A percentile compares a stretch with the other conserved stretches of the same genome.
Conservation (phyloP, 2,888 invertebrate species). For the Micoletzkya japonica region DNA sequence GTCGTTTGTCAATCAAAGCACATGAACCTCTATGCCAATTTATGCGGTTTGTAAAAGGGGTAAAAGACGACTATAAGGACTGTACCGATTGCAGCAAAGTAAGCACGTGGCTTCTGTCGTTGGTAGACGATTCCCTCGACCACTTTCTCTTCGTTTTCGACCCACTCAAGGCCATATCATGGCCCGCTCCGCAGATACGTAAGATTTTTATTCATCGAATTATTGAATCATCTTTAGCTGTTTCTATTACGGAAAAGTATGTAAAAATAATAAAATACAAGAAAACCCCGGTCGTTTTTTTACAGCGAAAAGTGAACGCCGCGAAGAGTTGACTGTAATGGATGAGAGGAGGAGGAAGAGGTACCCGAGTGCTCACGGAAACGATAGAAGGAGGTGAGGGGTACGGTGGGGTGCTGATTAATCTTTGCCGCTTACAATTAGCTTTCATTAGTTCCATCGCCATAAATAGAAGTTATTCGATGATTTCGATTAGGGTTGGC, state of each 20-base stretch:
- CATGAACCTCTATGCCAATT: no score
- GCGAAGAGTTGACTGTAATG: background rate
- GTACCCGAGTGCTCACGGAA: background rate
- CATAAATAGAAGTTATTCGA: no score
- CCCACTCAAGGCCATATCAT: background rate
- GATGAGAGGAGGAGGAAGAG: background rate
- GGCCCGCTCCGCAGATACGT: background rate
- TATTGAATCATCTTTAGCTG: no score
- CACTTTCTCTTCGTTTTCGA: constrained; percentile 1
- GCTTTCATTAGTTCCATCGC: no score
- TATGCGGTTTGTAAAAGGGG: no score
- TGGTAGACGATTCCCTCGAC: background rate
- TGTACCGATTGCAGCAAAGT: background rate
- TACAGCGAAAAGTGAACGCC: background rate
- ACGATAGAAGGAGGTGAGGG: background rate
- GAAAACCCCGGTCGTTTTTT: background rate
- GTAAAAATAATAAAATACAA: background rate
- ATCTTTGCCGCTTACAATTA: no score
- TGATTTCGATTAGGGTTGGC: no score
- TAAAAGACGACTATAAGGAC: no score
- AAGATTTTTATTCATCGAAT: no score
- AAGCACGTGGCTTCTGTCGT: background rate
- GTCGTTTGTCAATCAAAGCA: no score
- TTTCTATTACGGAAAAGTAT: background rate
- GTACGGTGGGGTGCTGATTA: no score